Base-by-base conservation (phyloP, 2,113 vertebrate genomes). In the Lampris megalopsis region DNA sequence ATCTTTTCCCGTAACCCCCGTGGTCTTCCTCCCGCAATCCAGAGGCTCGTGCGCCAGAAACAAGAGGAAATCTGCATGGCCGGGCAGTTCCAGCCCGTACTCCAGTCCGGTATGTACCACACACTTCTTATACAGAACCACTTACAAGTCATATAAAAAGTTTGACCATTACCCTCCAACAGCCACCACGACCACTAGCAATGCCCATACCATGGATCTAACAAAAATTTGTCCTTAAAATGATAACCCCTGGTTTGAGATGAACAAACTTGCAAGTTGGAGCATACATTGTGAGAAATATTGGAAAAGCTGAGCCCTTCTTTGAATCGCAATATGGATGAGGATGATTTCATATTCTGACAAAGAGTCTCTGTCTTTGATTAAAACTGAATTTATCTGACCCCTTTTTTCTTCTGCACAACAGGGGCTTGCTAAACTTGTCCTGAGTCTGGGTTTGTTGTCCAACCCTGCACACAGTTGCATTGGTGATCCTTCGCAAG, bases 51-150 rank as follows among this genome's bases (percentile, higher is more conserved):
- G 56, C 93, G 91, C 36, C 93, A 93, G 81, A 95, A 95, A 75
- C 95, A 96, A 80, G 94, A 95, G 8, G 95, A 95, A 83, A 94
- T 96, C 80, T 96, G 95, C 87, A 92, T 95, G 94, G 80, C 90
- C 63, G 94, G 94, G 35, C 94, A 95, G 88, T 96, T 95, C 81
- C 88, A 95, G 88, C 93, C 95, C 0, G 95, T 96, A 61, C 93
- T 96, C 11, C 95, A 96, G 90, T 79, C 76, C 50, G 68, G 75
- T 63, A 63, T n/a, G 61, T 10, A 36, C 59, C 3, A 3, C 0
- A 58, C 6, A 36, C 1, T 57, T 5, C 54, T 6, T 13, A 3
- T 8, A 53, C 24, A 24, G 24, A 24, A 24, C 24, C 24, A 24
- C 24, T 24, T 24, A 24, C 24, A 24, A 24, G 24, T 24, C 24